Conservation (phyloP, 2,113 vertebrate species). For the Crocuta crocuta region DNA sequence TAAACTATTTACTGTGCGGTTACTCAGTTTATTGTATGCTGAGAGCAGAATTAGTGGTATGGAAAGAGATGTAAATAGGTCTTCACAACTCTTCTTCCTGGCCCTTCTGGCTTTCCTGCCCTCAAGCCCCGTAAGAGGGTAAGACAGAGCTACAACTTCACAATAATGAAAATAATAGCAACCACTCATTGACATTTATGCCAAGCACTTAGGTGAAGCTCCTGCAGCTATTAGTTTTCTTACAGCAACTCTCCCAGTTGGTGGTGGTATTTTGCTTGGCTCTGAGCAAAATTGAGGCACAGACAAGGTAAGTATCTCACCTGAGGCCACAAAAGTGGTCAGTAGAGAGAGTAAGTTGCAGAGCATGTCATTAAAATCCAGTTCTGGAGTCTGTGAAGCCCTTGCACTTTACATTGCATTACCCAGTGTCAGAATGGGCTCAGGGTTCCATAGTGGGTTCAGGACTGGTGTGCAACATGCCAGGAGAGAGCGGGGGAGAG, state of each 20-base stretch:
- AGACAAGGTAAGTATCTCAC: neutral
- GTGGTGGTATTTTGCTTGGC: neutral
- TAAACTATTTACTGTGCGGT: neutral
- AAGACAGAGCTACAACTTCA: neutral
- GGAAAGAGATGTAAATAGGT: neutral
- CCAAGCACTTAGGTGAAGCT: neutral
- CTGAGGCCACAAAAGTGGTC: neutral
- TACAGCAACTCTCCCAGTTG: neutral
- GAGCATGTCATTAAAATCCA: neutral
- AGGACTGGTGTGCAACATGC: neutral
- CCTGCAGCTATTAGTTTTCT: neutral
- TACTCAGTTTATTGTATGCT: neutral
- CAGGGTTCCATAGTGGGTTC: neutral
- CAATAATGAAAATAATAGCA: neutral
- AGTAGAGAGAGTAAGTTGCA: neutral
- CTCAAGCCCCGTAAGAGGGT: neutral
- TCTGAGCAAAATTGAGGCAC: neutral
- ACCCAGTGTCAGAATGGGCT: neutral
- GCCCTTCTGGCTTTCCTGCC: neutral
- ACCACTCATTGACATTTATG: neutral
- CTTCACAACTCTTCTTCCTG: neutral
- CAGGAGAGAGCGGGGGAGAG: neutral
- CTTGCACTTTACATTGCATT: neutral
- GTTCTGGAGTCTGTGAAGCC: neutral
- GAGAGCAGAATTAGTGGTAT: neutral